Evolutionary conservation across 2,888 invertebrate species (phyloP).

Genomic region (Macaria notata): DNA sequence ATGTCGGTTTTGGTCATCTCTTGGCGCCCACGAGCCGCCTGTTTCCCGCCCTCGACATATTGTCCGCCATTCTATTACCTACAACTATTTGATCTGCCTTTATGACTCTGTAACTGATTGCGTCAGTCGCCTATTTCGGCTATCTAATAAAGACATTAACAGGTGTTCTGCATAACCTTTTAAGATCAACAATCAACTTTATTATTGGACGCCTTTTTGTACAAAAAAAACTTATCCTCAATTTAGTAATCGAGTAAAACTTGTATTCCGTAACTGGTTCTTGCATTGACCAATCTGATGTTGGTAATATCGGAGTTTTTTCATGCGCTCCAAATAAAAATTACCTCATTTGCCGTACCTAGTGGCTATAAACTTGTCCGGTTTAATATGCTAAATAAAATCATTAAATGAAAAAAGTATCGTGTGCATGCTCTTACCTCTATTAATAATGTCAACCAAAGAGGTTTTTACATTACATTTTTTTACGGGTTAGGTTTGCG

Average conservation of each 20-base stretch:
- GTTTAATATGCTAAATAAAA: conserved; percentile 23
- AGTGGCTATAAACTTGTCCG: conserved; percentile 13
- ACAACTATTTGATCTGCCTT: conserved; percentile 5
- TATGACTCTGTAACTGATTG: conserved; percentile 6
- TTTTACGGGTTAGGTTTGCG: too few species aligned
- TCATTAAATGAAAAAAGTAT: conserved; percentile 26
- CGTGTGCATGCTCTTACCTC: conserved; percentile 28
- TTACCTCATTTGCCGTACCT: conserved; percentile 10
- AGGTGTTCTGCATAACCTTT: conserved; percentile 15
- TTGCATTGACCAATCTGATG: neutral
- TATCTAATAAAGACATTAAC: conserved; percentile 13
- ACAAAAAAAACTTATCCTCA: conserved; percentile 1
- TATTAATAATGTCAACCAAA: too few species aligned
- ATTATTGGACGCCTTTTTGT: neutral
- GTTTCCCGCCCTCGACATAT: conserved; percentile 28
- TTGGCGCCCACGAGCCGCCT: conserved; percentile 35
- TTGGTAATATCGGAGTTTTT: conserved; percentile 6
- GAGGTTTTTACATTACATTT: too few species aligned
- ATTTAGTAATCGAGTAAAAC: conserved; percentile 6
- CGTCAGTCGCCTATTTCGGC: conserved; percentile 4
- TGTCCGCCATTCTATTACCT: conserved; percentile 33
- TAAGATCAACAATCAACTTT: conserved; percentile 10
- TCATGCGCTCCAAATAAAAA: conserved; percentile 18
- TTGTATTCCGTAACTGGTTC: conserved; percentile 14
- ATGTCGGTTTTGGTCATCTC: conserved; percentile 3